A percentile compares a stretch with the other conserved stretches of the same genome.
These are phyloP conservation scores for Thaumetopoea pityocampa DNA, from an alignment of 1,140 invertebrate species.

Conservation along the genomic window DNA sequence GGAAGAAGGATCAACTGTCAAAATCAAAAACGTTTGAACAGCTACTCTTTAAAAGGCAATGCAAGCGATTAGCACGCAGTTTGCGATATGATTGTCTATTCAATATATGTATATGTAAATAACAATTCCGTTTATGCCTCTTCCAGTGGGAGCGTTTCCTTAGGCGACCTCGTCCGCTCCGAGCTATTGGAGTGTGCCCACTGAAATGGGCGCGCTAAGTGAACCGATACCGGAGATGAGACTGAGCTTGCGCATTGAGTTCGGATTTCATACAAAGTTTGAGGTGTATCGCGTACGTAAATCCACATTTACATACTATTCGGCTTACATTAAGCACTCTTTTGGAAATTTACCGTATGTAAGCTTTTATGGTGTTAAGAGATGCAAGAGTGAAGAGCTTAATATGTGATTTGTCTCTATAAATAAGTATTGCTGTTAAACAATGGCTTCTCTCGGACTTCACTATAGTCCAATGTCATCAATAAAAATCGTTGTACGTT, in stretches of 20 bases:
- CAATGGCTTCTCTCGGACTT: too few relatives aligned
- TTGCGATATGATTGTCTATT: constrained; percentile 19
- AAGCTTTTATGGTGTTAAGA: too few relatives aligned
- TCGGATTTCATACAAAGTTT: constrained; percentile 29
- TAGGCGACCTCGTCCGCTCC: constrained; percentile 17
- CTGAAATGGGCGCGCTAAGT: constrained; percentile 45
- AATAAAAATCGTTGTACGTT: too few relatives aligned
- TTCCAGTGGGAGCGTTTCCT: constrained; percentile 17
- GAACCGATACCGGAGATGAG: constrained; percentile 58
- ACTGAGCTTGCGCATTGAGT: constrained; percentile 27
- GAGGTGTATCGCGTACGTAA: constrained; percentile 5
- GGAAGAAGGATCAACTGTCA: constrained; percentile 1
- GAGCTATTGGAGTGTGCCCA: constrained; percentile 46
- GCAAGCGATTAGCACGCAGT: constrained; percentile 7
- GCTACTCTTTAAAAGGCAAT: constrained; percentile 8
- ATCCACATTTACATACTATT: background rate
- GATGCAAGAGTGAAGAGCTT: too few relatives aligned
- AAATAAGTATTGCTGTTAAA: too few relatives aligned
- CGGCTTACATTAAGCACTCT: too few relatives aligned
- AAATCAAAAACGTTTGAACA: background rate
- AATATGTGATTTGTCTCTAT: too few relatives aligned
- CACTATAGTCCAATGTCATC: too few relatives aligned
- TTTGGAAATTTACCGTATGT: too few relatives aligned
- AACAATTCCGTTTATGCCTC: constrained; percentile 24
- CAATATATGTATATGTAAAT: constrained; percentile 28